Percentiles rank a stretch among this genome's conserved stretches.
Evolutionary conservation across 92 coral and sea anemone species (phyloP).

Genomic region (Bergia puertoricense): DNA sequence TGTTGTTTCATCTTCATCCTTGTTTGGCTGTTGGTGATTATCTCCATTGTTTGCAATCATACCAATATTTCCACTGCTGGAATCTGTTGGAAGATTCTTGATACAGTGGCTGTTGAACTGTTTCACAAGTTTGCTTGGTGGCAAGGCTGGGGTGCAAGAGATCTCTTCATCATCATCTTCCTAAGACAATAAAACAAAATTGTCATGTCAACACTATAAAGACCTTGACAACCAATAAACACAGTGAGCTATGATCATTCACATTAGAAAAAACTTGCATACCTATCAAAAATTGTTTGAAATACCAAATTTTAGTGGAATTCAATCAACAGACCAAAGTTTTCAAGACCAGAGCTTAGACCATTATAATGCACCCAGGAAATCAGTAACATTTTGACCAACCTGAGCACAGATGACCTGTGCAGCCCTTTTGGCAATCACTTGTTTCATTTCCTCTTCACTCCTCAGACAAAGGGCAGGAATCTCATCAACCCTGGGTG

Average conservation of each 20-base stretch:
- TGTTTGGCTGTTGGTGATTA: background rate
- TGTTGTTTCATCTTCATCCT: background rate
- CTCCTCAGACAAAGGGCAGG: constrained; percentile 92
- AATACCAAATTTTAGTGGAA: too few relatives aligned
- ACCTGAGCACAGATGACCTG: constrained; percentile 84
- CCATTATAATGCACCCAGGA: too few relatives aligned
- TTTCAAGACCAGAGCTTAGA: too few relatives aligned
- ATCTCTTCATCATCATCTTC: constrained; percentile 85
- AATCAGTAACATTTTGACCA: constrained; percentile 1
- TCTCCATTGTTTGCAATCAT: background rate
- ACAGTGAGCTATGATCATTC: too few relatives aligned
- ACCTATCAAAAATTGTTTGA: too few relatives aligned
- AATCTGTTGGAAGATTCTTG: background rate
- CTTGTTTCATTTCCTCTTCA: constrained; percentile 75
- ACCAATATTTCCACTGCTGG: background rate
- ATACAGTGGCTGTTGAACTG: constrained; percentile 18
- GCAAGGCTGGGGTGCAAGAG: constrained; percentile 94
- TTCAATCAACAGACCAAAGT: too few relatives aligned
- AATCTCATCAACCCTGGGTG: constrained; percentile 63
- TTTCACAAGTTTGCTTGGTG: constrained; percentile 87
- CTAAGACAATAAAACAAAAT: constrained; percentile 18
- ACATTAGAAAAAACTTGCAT: too few relatives aligned
- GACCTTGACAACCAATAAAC: too few relatives aligned
- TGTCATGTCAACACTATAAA: background rate
- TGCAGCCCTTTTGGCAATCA: constrained; percentile 93